Evolutionary conservation across 1,140 invertebrate genomes (phyloP).

Genomic region (Ips typographus): DNA sequence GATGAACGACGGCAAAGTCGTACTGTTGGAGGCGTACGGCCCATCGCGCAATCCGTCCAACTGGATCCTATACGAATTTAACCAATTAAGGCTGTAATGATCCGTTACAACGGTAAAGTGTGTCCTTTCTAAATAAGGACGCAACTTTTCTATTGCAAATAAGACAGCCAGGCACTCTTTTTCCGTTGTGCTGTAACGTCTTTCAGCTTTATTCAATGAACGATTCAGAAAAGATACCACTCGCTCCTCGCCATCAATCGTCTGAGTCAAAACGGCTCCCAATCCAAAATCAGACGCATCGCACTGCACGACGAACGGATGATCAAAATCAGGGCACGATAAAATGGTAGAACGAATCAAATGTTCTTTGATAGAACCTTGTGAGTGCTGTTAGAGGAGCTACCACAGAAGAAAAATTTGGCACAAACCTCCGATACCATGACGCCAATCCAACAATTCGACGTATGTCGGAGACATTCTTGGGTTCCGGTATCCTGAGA

Average conservation of each 20-base stretch:
- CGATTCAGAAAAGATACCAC: conserved; percentile 27
- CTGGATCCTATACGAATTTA: too few relatives aligned
- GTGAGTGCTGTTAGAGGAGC: conserved; percentile 43
- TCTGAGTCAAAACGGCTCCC: conserved; percentile 40
- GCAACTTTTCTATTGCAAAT: too few relatives aligned
- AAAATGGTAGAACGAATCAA: conserved; percentile 26
- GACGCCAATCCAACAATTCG: conserved; percentile 53
- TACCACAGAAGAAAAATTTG: conserved; percentile 51
- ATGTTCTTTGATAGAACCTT: conserved; percentile 22
- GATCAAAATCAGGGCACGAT: conserved; percentile 38
- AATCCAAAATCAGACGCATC: conserved; percentile 41
- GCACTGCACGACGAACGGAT: conserved; percentile 42
- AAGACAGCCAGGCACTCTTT: too few relatives aligned
- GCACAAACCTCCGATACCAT: conserved; percentile 53
- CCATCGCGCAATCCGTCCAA: too few relatives aligned
- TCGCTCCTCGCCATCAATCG: conserved; percentile 21
- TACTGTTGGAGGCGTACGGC: too few relatives aligned
- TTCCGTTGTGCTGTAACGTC: conserved; percentile 54
- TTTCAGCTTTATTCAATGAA: conserved; percentile 46
- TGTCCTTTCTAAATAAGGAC: too few relatives aligned
- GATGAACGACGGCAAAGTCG: too few relatives aligned
- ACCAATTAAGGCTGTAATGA: too few relatives aligned
- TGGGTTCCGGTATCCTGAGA: conserved; percentile 36
- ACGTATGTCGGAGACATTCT: conserved; percentile 29
- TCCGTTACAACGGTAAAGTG: too few relatives aligned